Base-by-base conservation (phyloP, 1,140 invertebrate species). In the Stegodyphus dumicola region DNA sequence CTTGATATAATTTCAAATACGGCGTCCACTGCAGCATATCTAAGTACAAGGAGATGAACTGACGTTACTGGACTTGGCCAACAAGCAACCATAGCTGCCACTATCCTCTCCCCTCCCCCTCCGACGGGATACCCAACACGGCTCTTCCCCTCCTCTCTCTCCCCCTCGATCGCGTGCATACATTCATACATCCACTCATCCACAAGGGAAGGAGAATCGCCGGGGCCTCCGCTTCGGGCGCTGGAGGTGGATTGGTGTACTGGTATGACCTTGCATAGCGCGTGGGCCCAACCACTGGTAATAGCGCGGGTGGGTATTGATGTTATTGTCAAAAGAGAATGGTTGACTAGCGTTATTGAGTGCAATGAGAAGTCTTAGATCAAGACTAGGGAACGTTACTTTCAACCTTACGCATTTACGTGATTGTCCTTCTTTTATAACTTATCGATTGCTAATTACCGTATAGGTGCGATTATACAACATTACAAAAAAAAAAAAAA, bases 221-320 rank as follows among this genome's bases (percentile, higher is more conserved):
- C 48, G 75, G 18, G 52, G 66, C 52, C 52, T 65, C 64, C 48
- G 65, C 54, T 60, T 52, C 54, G 54, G 11, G 17, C 15, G 77
- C 65, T 15, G 48, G 5, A 52, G 67, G 80, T 49, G 6, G 80
- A 71, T 7, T 76, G 81, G 71, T 77, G 81, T 85, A 85, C 73
- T 77, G 81, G 81, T 85, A 85, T 85, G 81, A 85, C 81, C 81
- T 85, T 85, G 81, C 79, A 60, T 65, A 74, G 67, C 53, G 79
- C 79, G 79, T 85, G 81, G 81, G 65, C n/a, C 81, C 17, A 67
- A 76, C 81, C 81, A 85, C 52, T 77, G 5, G n/a, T 54, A 48
- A 74, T 54, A 66, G 18, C 51, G 65, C 52, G 73, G 71, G 81
- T 85, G 81, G 51, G 73, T 69, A 52, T 17, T 60, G 51, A 60